Conservation (phyloP, 2,888 invertebrate genomes). For the Slavum lentiscoides region DNA sequence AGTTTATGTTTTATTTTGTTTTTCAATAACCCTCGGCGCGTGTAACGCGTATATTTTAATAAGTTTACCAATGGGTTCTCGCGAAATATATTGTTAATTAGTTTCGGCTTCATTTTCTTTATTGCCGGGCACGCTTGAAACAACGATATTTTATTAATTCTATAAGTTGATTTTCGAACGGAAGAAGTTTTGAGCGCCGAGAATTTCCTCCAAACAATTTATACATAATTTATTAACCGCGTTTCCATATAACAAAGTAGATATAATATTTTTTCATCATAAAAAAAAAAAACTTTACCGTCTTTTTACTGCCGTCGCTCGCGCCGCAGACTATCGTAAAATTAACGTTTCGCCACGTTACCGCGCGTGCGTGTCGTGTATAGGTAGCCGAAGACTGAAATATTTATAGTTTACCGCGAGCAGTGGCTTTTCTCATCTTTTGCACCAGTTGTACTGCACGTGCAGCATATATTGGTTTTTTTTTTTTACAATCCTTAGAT, state of each 20-base stretch:
- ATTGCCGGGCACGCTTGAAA: neutral
- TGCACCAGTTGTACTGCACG: too few relatives aligned
- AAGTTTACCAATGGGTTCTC: neutral
- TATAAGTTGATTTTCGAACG: slow-evolving; percentile 10
- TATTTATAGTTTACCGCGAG: too few relatives aligned
- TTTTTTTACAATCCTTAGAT: too few relatives aligned
- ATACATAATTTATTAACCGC: neutral
- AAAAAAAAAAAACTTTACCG: too few relatives aligned
- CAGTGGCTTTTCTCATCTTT: neutral
- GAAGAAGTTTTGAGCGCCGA: neutral
- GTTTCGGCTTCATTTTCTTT: slow-evolving; percentile 13
- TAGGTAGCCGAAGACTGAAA: neutral
- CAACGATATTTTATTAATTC: slow-evolving; percentile 21
- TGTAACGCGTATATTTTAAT: neutral
- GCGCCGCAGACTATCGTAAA: neutral
- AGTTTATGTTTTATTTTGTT: too few relatives aligned
- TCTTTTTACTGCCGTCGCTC: neutral
- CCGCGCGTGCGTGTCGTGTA: too few relatives aligned
- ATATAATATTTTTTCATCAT: neutral
- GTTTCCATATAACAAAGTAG: too few relatives aligned
- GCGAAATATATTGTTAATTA: neutral
- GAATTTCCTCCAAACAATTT: slow-evolving; percentile 7
- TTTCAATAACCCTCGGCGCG: too few relatives aligned
- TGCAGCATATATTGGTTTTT: too few relatives aligned
- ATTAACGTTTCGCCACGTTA: neutral